Conservation (phyloP, 2,888 invertebrate species). For the Biston betularia region DNA sequence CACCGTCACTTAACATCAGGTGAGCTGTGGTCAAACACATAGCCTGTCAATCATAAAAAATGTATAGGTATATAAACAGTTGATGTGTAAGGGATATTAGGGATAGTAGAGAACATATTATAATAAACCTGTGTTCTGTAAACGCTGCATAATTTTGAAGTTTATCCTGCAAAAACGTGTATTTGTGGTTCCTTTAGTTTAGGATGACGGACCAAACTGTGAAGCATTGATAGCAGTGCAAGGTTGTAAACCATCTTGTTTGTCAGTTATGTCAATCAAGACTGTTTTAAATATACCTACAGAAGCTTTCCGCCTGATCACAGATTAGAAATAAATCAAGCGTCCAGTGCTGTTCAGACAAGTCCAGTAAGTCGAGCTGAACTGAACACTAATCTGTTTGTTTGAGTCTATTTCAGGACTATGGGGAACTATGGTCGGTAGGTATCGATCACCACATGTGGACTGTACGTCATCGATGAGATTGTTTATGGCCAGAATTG, state of each 20-base stretch:
- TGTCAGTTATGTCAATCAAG: neutral
- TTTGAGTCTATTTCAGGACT: conserved; percentile 37
- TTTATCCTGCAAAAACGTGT: too few relatives aligned
- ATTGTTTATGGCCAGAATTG: neutral
- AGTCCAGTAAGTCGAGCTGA: conserved; percentile 38
- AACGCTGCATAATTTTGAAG: too few relatives aligned
- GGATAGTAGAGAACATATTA: too few relatives aligned
- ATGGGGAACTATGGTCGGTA: conserved; percentile 22
- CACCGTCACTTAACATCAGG: too few relatives aligned
- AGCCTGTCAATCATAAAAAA: too few relatives aligned
- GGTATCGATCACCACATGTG: conserved; percentile 29
- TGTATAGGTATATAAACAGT: too few relatives aligned
- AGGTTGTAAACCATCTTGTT: neutral
- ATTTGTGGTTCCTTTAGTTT: too few relatives aligned
- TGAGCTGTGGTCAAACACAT: too few relatives aligned
- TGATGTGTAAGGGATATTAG: too few relatives aligned
- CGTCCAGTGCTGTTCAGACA: conserved; percentile 29
- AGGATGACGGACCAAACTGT: too few relatives aligned
- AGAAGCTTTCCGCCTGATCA: neutral
- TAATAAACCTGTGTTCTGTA: too few relatives aligned
- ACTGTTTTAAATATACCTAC: neutral
- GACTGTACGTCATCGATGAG: conserved; percentile 23
- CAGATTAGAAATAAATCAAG: conserved; percentile 18
- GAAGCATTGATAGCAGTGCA: too few relatives aligned
- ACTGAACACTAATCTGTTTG: conserved; percentile 33